Base-by-base conservation (phyloP, 23 tunicate species). In the Diplosoma virens region DNA sequence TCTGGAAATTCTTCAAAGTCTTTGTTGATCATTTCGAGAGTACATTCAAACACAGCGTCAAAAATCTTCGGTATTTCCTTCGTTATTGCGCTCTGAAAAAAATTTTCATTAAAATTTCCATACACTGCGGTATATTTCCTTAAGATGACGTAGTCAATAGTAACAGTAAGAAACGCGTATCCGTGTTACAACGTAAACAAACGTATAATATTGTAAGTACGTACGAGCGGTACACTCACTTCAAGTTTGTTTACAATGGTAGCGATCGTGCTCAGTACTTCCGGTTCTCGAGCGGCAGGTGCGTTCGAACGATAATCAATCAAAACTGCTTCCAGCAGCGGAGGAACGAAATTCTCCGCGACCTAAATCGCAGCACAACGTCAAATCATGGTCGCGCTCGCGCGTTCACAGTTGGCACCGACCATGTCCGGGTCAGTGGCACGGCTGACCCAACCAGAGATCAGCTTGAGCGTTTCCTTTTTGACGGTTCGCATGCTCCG, bases 1-100 rank as follows among this genome's bases (percentile, higher is more conserved):
- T 95, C 99, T 29, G 99, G 99, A 71, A 84, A 95, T 64, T 95
- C 99, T 79, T 95, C 99, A 59, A 95, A 95, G 61, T 95, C 91
- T 81, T 95, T 95, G 71, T 95, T 95, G 64, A 95, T 95, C 99
- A 95, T 95, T 66, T 95, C 99, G 25, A 95, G 76, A 24, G 99
- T 95, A 54, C 99, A 95, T 82, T 95, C 99, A 58, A 95, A 95
- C 48, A 95, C 99, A 11, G 99, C 99, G 41, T 89, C 99, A 33
- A 95, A 90, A 30, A 95, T 95, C 67, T 95, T 87, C 37, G 96
- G 96, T 23, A 95, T 95, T 76, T 95, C 96, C 55, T 84, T 81
- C 37, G 96, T 95, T 11, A 95, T 87, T 9, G 85, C 84, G 3
- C 85, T 80, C 88, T 92, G 73, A 4, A 29, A 41, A 47, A 29